Base-by-base conservation (phyloP, 1,140 invertebrate species). In the Drepana arcuata region DNA sequence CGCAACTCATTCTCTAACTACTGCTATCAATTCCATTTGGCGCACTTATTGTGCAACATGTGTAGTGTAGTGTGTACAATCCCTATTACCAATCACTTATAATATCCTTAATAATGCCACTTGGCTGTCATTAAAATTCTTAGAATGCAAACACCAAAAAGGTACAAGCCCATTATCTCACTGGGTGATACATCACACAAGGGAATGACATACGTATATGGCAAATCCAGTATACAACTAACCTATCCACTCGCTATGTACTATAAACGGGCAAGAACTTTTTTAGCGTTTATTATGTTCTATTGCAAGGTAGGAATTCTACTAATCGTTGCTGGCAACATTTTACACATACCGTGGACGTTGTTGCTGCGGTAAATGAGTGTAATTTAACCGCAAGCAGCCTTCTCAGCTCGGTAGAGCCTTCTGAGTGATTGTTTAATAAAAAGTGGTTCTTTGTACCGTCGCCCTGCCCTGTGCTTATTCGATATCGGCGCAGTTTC, bases 311-410 rank as follows among this genome's bases (percentile, higher is more conserved):
- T 41, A 47, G 65, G 75, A 78, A 81, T 81, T 69, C 69, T 62
- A 56, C 71, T 81, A 81, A 81, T 81, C 62, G 75, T 58, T 53
- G 60, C 41, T 50, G 57, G 69, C 60, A 65, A 73, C 75, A 78
- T 81, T 75, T 65, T 45, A 44, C 69, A 59, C 64, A 59, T 69
- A 63, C 18, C 18, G 18, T 21, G 44, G 51, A 58, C 53, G 61
- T 61, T 65, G 57, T 57, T 52, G 43, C 44, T 48, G 56, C 47
- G 43, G 62, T 66, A 75, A 78, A 75, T 66, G 66, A 70, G 65
- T 63, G 65, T 72, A 75, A 74, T 75, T 77, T 74, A 69, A 65
- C 63, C 59, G 39, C 41, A 50, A 40, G 41, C 44, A 51, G 42
- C 50, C 48, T 48, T 45, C 42, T 48, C 26, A 35, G 25, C 48